phyloP scores from a whole-genome alignment of 2,888 invertebrate species.

The Lutraria lutraria region DNA sequence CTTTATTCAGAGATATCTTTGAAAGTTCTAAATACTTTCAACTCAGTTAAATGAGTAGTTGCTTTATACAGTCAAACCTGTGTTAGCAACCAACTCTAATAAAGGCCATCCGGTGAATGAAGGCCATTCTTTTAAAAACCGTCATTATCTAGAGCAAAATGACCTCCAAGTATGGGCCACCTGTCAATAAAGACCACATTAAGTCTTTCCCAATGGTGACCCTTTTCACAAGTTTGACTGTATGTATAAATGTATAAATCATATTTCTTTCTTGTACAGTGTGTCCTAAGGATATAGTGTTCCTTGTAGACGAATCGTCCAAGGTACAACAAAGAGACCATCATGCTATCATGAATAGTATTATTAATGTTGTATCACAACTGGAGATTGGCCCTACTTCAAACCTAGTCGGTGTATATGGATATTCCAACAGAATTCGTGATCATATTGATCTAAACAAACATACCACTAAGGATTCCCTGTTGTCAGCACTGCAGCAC shows the following conservation, averaged over 20 bases:
- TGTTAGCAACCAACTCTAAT: too few relatives aligned
- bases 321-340: not conserved
- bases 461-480: slow-evolving; percentile 25
- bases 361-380: slow-evolving; percentile 35
- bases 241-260: not conserved
- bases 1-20: too few relatives aligned
- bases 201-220: too few relatives aligned
- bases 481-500: slow-evolving; percentile 41
- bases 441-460: slow-evolving; percentile 42
- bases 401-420: slow-evolving; percentile 46
- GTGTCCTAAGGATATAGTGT: slow-evolving; percentile 58
- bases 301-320: slow-evolving; percentile 54
- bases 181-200: too few relatives aligned
- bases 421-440: slow-evolving; percentile 21
- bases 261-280: slow-evolving; percentile 11
- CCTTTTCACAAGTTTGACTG: too few relatives aligned
- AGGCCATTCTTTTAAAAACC: too few relatives aligned
- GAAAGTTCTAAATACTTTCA: too few relatives aligned
- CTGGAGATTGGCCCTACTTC: slow-evolving; percentile 49
- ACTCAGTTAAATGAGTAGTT: too few relatives aligned
- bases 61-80: too few relatives aligned
- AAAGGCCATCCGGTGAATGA: too few relatives aligned
- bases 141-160: too few relatives aligned
- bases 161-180: too few relatives aligned
- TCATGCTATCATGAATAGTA: slow-evolving; percentile 8